Evolutionary conservation across 2,797 vertebrate genomes (phyloP), one percentile per base, ranked within the genome.

Genomic region (Tauraco hartlaubi): DNA sequence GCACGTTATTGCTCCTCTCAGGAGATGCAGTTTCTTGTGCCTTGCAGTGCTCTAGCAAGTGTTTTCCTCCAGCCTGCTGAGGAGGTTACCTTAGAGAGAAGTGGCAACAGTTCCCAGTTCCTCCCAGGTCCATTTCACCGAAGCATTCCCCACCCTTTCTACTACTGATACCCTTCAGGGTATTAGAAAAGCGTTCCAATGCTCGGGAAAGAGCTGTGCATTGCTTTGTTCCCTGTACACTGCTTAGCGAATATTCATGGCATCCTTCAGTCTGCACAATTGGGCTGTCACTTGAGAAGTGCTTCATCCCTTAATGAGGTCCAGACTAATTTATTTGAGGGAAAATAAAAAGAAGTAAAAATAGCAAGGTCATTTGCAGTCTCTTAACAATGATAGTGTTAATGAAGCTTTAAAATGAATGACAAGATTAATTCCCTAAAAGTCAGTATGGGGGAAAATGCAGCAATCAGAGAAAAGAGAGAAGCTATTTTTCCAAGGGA

Each of bases 351-450:
- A n/a, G 51, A 46, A 79, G 58, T 28, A 64, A 59, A 63, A 80
- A 64, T 37, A 87, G 33, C 33, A 35, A 75, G 56, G 68, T 52
- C 19, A 25, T 88, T 37, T 75, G 51, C 46, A 59, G 33, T 59
- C 56, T 80, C 62, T 80, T 75, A 54, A 54, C 22, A 48, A 80
- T 29, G 26, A 64, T 43, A 54, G 29, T 69, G 26, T 19, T 92
- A 80, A 75, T 33, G 31, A 84, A 77, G 69, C 78, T 59, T 92
- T 94, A 87, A 90, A 94, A 87, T 51, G 11, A 84, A 76, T 51
- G 41, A 62, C 41, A 46, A 61, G 55, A 80, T 73, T 68, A 55
- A 73, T 85, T 88, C 72, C 33, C 58, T 77, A 52, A 78, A 74
- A 77, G 64, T 59, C 82, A 68, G 35, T 17, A 33, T 20, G 35